Evolutionary conservation across 92 coral and sea anemone genomes (phyloP).

Genomic region (Phenganax stokvisi): DNA sequence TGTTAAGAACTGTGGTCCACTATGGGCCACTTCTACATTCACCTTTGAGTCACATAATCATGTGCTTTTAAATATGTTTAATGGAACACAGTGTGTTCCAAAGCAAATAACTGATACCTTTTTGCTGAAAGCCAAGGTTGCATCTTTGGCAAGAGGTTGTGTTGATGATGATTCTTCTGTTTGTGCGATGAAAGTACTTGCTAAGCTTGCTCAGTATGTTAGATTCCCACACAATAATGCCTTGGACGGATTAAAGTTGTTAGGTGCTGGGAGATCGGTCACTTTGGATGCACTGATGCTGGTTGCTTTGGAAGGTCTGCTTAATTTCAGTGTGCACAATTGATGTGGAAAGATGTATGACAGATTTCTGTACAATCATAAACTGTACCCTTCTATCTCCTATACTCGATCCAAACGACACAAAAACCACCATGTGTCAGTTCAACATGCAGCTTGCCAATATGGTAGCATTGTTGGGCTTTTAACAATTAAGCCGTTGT

Average conservation of each 20-base stretch:
- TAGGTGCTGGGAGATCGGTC: neutral
- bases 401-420: conserved; percentile 2
- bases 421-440: neutral
- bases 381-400: neutral
- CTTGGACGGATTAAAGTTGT: neutral
- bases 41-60: neutral
- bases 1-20: neutral
- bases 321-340: neutral
- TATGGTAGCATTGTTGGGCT: neutral
- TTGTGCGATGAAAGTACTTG: neutral
- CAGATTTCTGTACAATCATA: conserved; percentile 8
- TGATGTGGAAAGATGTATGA: conserved; percentile 1
- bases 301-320: conserved; percentile 1
- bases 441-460: neutral
- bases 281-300: neutral
- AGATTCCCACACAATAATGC: neutral
- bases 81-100: neutral
- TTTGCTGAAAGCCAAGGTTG: too few relatives aligned
- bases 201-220: neutral
- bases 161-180: neutral
- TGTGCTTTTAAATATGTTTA: neutral
- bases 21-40: neutral
- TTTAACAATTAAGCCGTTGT: too few relatives aligned
- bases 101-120: too few relatives aligned
- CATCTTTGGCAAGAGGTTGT: neutral